Evolutionary conservation across 1,140 invertebrate species (phyloP).

Genomic region (Nasonia longicornis): DNA sequence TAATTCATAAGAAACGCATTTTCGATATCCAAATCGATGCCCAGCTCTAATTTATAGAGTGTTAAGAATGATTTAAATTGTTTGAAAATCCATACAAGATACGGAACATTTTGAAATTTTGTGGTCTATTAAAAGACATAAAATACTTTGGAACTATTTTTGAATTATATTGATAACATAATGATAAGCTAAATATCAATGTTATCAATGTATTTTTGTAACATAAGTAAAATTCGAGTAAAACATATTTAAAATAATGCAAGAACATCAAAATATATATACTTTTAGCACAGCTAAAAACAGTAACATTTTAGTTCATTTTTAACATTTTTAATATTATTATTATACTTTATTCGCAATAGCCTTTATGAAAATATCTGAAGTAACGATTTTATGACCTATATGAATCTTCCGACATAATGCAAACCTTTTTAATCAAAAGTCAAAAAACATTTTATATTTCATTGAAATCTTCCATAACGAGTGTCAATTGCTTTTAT

Average conservation of each 20-base stretch:
- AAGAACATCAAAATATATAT: neutral
- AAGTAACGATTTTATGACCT: neutral
- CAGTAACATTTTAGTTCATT: conserved; percentile 7
- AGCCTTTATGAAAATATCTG: conserved; percentile 20
- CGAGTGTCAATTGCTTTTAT: neutral
- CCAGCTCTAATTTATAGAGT: neutral
- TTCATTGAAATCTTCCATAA: neutral
- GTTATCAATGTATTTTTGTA: neutral
- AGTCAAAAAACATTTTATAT: neutral
- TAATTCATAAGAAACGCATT: conserved; percentile 35
- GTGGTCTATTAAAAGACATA: neutral
- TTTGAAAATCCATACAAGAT: conserved; percentile 5
- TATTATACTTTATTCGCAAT: too few relatives aligned
- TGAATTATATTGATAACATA: conserved; percentile 1
- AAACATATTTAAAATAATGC: neutral
- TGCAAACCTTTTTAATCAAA: neutral
- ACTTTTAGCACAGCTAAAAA: neutral
- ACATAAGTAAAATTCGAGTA: neutral
- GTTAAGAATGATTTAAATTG: conserved; percentile 20
- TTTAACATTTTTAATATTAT: conserved; percentile 1
- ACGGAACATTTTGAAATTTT: neutral
- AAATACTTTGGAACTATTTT: neutral
- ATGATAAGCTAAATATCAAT: neutral
- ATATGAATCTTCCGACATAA: neutral
- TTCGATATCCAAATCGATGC: conserved; percentile 20